Percentiles rank a stretch among this genome's conserved stretches.
phyloP scores from a whole-genome alignment of 2,113 vertebrate species.

The Thryonomys swinderianus region DNA sequence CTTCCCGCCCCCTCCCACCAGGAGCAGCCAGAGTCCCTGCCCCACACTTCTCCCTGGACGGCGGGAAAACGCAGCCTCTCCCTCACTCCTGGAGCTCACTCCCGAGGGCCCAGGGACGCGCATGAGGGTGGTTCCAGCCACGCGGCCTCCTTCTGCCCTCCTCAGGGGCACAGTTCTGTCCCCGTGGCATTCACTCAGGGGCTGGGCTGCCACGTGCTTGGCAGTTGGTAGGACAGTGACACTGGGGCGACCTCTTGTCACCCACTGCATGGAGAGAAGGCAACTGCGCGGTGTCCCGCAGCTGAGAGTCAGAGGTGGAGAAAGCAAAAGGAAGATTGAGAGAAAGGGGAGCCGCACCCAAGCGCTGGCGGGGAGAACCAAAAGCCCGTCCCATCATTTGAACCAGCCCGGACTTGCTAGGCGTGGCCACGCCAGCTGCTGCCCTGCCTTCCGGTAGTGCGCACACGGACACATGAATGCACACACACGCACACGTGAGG shows the following conservation, averaged over 20 bases:
- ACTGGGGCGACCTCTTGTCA: background rate
- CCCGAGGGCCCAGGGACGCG: background rate
- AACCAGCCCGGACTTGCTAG: background rate
- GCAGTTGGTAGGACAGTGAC: background rate
- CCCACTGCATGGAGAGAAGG: rapidly evolving
- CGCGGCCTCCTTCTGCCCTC: background rate
- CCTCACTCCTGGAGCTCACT: background rate
- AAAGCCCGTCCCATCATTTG: rapidly evolving
- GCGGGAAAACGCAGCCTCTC: background rate
- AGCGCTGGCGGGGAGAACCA: background rate
- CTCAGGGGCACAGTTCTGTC: background rate
- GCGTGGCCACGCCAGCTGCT: background rate
- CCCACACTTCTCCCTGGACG: background rate
- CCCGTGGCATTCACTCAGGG: no score
- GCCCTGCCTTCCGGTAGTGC: background rate
- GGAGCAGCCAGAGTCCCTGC: background rate
- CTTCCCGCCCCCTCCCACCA: background rate
- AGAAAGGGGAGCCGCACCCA: background rate
- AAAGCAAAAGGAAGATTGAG: background rate
- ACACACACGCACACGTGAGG: rapidly evolving
- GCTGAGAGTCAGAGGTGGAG: background rate
- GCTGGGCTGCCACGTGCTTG: background rate
- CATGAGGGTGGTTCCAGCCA: background rate
- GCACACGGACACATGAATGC: background rate
- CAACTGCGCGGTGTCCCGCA: background rate